Base-by-base conservation (phyloP, 2,797 vertebrate genomes). In the Tolypeutes matacus region DNA sequence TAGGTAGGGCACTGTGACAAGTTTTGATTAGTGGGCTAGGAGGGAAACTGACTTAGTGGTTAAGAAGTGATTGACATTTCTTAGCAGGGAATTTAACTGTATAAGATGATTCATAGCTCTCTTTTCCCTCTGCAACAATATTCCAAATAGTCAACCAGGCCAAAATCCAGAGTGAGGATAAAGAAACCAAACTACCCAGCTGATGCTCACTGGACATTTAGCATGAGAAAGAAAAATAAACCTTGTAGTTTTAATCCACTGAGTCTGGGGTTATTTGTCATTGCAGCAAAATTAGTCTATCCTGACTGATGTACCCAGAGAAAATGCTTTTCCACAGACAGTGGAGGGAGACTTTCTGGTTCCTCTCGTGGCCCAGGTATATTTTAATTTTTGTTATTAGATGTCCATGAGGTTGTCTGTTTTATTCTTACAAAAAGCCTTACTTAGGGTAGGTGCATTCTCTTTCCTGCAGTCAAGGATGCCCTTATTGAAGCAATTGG, bases 311-410 rank as follows among this genome's bases (percentile, higher is more conserved):
- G 51, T 34, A 56, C 17, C 56, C 7, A 58, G 18, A 75, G 7
- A 56, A 56, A 65, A 31, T 42, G 73, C 67, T 65, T 46, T 29
- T 7, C 31, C 6, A 21, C 3, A 58, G 36, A 80, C 18, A 56
- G 20, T 56, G 25, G 13, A 73, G 9, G 4, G 64, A 62, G 36
- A 25, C 46, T 46, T 80, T 67, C 34, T 36, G 14, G 20, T 36
- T 60, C 31, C 10, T n/a, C 39, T 9, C 13, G 17, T 65, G 82
- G 46, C 51, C 34, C 15, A 39, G 11, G 2, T 53, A 20, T 78
- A n/a, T 78, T 64, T 56, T 36, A 62, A 9, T 83, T 53, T 92
- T 82, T 82, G 49, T 95, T 60, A 69, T 91, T 51, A 42, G 39
- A 21, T 82, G 23, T 80, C 36, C 46, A 46, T 49, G 31, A 73